Percentiles rank a stretch among this genome's conserved stretches.
Conservation (phyloP, 2,113 vertebrate species). For the Oceanodroma tethys region DNA sequence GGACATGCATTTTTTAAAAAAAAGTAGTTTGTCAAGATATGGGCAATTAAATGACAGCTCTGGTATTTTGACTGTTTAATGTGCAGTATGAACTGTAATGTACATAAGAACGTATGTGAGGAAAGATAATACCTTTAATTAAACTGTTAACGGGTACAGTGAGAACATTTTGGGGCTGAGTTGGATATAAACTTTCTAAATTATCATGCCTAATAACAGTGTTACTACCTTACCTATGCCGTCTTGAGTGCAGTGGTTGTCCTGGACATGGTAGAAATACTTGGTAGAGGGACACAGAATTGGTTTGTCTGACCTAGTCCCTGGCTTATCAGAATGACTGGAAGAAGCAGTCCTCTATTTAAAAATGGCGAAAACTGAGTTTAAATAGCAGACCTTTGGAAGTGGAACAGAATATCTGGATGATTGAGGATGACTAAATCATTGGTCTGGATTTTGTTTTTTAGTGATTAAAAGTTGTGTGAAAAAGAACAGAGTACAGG, state of each 20-base stretch:
- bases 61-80: not conserved
- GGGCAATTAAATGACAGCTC: not conserved
- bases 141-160: not conserved
- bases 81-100: not conserved
- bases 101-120: rapidly evolving
- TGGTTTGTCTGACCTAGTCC: not conserved
- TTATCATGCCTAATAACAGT: not conserved
- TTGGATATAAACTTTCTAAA: not conserved
- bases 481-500: not conserved
- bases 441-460: not conserved
- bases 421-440: not conserved
- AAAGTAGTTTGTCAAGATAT: not conserved
- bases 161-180: not conserved
- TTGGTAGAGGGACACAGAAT: not conserved
- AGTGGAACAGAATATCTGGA: not conserved
- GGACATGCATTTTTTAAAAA: not conserved
- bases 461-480: not conserved
- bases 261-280: not conserved
- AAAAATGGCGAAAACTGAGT: not conserved
- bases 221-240: rapidly evolving
- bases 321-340: not conserved
- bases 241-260: not conserved
- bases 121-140: not conserved
- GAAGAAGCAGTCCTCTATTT: not conserved
- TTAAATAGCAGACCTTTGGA: not conserved